phyloP scores from a whole-genome alignment of 2,888 invertebrate species.

The Scaptomyza reducta region DNA sequence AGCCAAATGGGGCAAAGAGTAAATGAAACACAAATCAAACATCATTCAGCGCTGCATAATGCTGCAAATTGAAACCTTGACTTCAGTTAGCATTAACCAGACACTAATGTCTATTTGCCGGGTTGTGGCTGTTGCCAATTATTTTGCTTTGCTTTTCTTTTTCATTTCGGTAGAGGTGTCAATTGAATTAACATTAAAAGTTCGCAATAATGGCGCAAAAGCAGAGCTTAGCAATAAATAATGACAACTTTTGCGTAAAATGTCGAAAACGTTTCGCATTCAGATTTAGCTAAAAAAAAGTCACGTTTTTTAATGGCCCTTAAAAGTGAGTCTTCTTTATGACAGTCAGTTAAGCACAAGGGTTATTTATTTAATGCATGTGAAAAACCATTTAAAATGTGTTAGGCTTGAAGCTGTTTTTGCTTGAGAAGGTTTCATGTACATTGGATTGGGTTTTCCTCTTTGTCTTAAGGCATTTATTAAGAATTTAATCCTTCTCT shows the following conservation, averaged over 20 bases:
- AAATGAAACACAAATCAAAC: neutral
- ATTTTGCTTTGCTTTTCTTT: neutral
- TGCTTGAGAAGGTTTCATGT: neutral
- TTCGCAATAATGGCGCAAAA: conserved; percentile 19
- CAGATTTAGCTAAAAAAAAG: neutral
- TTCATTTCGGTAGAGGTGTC: conserved; percentile 7
- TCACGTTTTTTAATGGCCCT: neutral
- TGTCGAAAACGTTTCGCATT: neutral
- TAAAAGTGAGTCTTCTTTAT: neutral
- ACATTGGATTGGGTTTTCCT: neutral
- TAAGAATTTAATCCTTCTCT: no score
- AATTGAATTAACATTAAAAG: conserved; percentile 53
- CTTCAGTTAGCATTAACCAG: neutral
- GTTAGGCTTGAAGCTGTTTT: no score
- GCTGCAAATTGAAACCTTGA: conserved; percentile 21
- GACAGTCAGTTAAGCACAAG: neutral
- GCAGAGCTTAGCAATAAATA: conserved; percentile 7
- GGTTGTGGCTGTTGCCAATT: neutral
- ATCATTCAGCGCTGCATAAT: neutral
- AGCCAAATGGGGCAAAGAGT: conserved; percentile 8
- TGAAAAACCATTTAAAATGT: neutral
- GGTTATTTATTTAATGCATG: neutral
- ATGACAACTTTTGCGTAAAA: neutral
- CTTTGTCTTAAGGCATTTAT: no score
- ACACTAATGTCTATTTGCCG: neutral